phyloP scores from a whole-genome alignment of 2,113 vertebrate genomes.

The Leptodactylus fuscus region DNA sequence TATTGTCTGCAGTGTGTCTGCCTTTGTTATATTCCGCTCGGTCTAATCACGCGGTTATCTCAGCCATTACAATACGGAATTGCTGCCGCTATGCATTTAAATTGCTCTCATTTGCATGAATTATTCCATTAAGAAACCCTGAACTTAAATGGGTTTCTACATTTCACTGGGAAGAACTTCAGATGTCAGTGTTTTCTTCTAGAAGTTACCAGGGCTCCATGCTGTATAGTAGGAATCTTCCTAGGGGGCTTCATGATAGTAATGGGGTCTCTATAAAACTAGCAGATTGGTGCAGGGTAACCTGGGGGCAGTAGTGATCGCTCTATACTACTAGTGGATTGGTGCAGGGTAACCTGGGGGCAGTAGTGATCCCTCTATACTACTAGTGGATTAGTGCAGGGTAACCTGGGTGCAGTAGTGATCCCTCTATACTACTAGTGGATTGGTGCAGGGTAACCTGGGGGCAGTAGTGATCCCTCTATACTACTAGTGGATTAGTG shows the following conservation, averaged over 20 bases:
- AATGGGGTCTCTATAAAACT: not conserved
- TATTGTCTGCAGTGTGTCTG: slow-evolving; percentile 9
- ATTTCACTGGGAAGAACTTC: not conserved
- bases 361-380: no score
- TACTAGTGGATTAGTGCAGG: no score
- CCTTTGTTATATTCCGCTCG: not conserved
- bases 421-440: no score
- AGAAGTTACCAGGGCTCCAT: no score
- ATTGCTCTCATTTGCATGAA: slow-evolving; percentile 45
- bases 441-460: no score
- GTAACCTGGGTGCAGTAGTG: no score
- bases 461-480: no score
- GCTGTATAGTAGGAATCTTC: not conserved
- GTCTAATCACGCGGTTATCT: slow-evolving; percentile 25
- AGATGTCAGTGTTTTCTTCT: not conserved
- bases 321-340: no score
- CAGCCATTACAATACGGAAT: slow-evolving; percentile 24
- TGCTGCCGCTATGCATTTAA: slow-evolving; percentile 35
- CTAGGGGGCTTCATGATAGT: no score
- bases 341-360: no score
- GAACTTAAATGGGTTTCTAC: not conserved
- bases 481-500: no score
- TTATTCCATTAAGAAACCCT: slow-evolving; percentile 34
- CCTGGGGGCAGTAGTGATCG: no score
- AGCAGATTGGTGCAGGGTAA: not conserved